Evolutionary conservation across 1,140 invertebrate species (phyloP).

Genomic region (Drosophila parabipectinata): DNA sequence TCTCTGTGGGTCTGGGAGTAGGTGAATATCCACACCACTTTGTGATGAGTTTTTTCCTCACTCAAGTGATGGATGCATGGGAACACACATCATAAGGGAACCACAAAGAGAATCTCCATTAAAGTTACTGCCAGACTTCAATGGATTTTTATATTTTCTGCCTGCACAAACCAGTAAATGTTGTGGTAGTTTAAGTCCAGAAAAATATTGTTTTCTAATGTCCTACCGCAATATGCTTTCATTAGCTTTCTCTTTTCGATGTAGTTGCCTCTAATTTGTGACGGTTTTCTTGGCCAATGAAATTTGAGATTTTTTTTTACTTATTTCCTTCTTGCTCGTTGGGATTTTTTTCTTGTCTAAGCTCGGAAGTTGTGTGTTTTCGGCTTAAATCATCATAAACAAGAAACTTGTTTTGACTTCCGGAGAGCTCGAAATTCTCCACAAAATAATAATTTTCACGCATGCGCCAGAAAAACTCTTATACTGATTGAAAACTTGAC

Average conservation of each 20-base stretch:
- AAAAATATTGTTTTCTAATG: neutral
- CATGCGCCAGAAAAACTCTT: conserved; percentile 26
- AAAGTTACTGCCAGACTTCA: conserved; percentile 37
- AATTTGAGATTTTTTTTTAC: conserved; percentile 48
- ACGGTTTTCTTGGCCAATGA: conserved; percentile 68
- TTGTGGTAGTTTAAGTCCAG: conserved; percentile 4
- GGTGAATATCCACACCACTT: conserved; percentile 26
- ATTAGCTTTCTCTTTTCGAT: neutral
- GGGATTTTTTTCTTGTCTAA: conserved; percentile 16
- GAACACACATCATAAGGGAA: conserved; percentile 29
- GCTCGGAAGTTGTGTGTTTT: conserved; percentile 18
- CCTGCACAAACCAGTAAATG: neutral
- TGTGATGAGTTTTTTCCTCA: conserved; percentile 38
- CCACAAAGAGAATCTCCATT: conserved; percentile 42
- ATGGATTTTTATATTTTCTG: conserved; percentile 24
- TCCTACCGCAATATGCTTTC: conserved; percentile 37
- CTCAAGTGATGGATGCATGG: conserved; percentile 27
- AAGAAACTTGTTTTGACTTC: conserved; percentile 25
- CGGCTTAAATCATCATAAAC: conserved; percentile 43
- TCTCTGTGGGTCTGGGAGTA: conserved; percentile 7
- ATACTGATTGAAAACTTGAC: conserved; percentile 32
- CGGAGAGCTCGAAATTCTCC: conserved; percentile 24
- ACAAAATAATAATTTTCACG: conserved; percentile 4
- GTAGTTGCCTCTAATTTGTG: conserved; percentile 41
- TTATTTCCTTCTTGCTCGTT: conserved; percentile 22